Percentiles rank a stretch among this genome's conserved stretches.
phyloP scores from a whole-genome alignment of 2,797 vertebrate species.

The Pseudochirops corinnae region DNA sequence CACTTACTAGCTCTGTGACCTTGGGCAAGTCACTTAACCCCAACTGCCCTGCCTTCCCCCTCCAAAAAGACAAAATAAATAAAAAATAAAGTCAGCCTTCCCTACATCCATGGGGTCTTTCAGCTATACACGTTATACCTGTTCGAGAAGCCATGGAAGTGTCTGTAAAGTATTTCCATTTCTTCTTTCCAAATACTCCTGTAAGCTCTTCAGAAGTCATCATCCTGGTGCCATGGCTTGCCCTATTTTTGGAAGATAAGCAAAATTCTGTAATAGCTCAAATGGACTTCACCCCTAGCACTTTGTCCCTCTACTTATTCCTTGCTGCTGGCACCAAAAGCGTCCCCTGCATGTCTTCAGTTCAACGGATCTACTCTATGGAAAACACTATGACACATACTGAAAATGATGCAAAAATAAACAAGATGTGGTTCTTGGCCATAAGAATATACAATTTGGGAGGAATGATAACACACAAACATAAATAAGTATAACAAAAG shows the following conservation, averaged over 20 bases:
- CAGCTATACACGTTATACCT: slow-evolving; percentile 84
- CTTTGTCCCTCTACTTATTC: neutral
- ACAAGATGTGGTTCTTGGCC: neutral
- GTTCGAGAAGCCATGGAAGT: slow-evolving; percentile 92
- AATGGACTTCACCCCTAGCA: neutral
- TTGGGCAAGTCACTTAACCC: too few species aligned
- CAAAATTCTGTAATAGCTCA: neutral
- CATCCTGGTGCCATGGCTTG: slow-evolving; percentile 92
- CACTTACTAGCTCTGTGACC: too few species aligned
- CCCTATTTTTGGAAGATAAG: slow-evolving; percentile 84
- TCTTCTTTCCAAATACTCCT: slow-evolving; percentile 89
- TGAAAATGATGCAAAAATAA: neutral
- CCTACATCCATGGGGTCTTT: fast-evolving
- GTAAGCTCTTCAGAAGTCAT: slow-evolving; percentile 90
- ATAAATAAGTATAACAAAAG: neutral
- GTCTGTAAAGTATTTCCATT: slow-evolving; percentile 95
- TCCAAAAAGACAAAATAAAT: too few species aligned
- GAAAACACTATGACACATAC: neutral
- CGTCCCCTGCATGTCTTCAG: neutral
- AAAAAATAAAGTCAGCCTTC: too few species aligned
- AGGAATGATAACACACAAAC: neutral
- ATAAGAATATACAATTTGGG: neutral
- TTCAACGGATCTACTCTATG: neutral
- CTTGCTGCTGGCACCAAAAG: neutral
- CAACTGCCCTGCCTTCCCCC: too few species aligned